A percentile compares a stretch with the other conserved stretches of the same genome.
Conservation (phyloP, 2,113 vertebrate genomes). For the Paratilapia polleni region DNA sequence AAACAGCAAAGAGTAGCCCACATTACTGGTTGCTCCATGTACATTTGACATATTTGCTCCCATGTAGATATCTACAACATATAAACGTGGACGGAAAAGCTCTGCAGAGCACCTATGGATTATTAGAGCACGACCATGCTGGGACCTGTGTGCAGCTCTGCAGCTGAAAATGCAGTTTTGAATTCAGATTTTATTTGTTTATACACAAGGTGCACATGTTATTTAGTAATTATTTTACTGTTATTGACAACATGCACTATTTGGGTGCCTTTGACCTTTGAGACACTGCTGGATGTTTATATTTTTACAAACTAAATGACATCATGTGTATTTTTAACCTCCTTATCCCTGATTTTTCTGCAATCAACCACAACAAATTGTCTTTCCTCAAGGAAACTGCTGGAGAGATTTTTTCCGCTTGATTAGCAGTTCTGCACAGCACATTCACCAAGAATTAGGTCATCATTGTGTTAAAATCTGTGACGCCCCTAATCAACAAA, state of each 20-base stretch:
- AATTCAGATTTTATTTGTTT: not conserved
- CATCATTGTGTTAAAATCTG: not conserved
- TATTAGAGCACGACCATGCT: not conserved
- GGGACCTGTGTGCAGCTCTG: not conserved
- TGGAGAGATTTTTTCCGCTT: not conserved
- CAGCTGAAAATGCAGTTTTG: not conserved
- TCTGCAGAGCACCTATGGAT: not conserved
- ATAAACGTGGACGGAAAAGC: not conserved
- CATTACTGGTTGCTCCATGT: too few relatives aligned
- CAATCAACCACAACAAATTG: not conserved
- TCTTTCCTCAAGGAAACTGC: not conserved
- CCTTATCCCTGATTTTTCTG: not conserved
- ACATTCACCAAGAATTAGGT: not conserved
- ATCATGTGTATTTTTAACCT: not conserved
- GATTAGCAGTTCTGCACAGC: not conserved
- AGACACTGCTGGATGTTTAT: not conserved
- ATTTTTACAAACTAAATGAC: not conserved
- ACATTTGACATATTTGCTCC: not conserved
- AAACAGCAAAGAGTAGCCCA: too few relatives aligned
- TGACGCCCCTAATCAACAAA: not conserved
- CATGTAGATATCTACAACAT: not conserved
- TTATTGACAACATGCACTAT: not conserved
- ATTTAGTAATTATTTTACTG: not conserved
- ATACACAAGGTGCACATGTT: not conserved
- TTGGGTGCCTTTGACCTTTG: not conserved